Evolutionary conservation across 2,888 invertebrate species (phyloP), one percentile per base, ranked within the genome.

Genomic region (Gastrophysa polygoni): DNA sequence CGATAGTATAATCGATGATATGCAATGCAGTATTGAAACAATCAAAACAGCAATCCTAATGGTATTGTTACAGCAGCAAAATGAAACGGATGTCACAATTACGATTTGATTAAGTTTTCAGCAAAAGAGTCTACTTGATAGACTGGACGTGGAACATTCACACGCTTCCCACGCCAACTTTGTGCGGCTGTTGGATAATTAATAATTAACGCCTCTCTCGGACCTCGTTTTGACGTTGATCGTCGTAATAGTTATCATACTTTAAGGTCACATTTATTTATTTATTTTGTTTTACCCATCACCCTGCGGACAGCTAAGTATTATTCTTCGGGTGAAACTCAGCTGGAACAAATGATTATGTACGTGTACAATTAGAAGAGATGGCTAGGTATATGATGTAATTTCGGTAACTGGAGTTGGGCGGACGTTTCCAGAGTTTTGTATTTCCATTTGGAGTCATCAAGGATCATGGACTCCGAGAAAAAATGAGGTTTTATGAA

Each of bases 181-280:
- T 68, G 70, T 71, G 70, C 71, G 71, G 72, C 68, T 72, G 70
- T 67, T 73, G 72, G 71, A 73, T 76, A 76, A 76, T 76, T 73
- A 76, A 64, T 71, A 76, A 76, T 76, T 76, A 76, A 76, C 76
- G 74, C 38, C 38, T 38, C 38, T 38, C 75, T 74, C 70, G 71
- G 73, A 75, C 75, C 74, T 75, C 72, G 71, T 72, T 64, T 70
- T 71, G 68, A 68, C 71, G 69, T 71, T 76, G 73, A 76, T 74
- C 73, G 71, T 70, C 63, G 66, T 73, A 74, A 76, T 75, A 69
- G 73, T 73, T 75, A 72, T 75, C 73, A 73, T 72, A 72, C 74
- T 72, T 61, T 68, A 71, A 73, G 73, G 73, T 73, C 74, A 74
- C 69, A 24, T 24, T n/a, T n/a, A 68, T 70, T 71, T 72, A 74